Percentiles rank a stretch among this genome's conserved stretches.
Evolutionary conservation across 2,113 vertebrate genomes (phyloP).

Genomic region (Coptodon bakossiorum): DNA sequence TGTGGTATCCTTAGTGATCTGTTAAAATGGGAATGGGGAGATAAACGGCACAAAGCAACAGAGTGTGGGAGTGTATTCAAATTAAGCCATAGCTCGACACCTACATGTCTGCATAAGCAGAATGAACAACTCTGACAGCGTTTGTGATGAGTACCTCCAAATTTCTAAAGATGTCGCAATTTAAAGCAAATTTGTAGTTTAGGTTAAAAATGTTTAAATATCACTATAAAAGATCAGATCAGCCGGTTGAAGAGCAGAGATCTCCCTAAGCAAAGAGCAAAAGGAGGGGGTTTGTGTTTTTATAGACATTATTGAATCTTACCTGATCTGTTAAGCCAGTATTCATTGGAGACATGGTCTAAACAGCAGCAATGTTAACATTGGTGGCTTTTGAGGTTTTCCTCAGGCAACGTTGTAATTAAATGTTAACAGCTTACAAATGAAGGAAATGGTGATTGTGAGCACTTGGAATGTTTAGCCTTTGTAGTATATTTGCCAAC

Average conservation of each 20-base stretch:
- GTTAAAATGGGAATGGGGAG: background rate
- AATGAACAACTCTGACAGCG: background rate
- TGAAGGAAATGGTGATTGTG: background rate
- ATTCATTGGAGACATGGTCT: background rate
- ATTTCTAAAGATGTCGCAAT: background rate
- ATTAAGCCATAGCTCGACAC: slow-evolving; percentile 27
- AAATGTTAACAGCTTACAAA: background rate
- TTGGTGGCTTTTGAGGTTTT: background rate
- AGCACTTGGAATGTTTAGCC: background rate
- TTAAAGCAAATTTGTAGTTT: background rate
- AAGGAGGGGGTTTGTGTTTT: background rate
- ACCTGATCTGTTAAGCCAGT: background rate
- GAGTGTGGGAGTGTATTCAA: slow-evolving; percentile 40
- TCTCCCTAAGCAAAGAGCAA: background rate
- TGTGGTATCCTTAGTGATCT: background rate
- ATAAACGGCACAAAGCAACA: slow-evolving; percentile 8
- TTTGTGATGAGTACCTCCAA: background rate
- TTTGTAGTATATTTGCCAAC: background rate
- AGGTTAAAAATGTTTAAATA: background rate
- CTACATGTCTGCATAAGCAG: slow-evolving; percentile 31
- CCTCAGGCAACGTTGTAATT: background rate
- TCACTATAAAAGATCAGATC: background rate
- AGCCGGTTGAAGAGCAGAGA: fast-evolving
- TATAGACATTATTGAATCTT: background rate
- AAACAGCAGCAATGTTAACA: background rate